Conservation (phyloP, 2,888 invertebrate genomes). For the Drepana falcataria region DNA sequence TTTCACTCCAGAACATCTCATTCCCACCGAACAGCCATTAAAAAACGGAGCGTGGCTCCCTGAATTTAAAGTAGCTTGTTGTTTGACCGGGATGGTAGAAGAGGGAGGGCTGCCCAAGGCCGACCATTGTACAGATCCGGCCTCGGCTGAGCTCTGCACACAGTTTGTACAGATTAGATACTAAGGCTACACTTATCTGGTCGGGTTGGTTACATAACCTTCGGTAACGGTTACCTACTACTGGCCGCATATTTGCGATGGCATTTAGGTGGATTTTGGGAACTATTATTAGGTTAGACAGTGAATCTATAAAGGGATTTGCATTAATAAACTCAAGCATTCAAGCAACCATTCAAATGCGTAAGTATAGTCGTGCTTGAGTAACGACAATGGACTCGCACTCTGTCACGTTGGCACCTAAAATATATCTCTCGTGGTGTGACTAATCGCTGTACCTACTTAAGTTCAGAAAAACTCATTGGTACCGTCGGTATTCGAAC, state of each 20-base stretch:
- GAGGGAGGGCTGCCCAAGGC: conserved; percentile 68
- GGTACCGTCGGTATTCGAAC: too few relatives aligned
- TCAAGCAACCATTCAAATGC: too few relatives aligned
- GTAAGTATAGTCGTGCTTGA: too few relatives aligned
- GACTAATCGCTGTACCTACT: too few relatives aligned
- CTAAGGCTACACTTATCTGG: neutral
- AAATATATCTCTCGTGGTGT: too few relatives aligned
- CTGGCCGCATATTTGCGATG: neutral
- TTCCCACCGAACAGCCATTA: neutral
- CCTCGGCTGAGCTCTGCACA: conserved; percentile 19
- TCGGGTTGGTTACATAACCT: neutral
- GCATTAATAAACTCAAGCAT: neutral
- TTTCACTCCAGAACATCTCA: conserved; percentile 3
- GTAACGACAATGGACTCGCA: too few relatives aligned
- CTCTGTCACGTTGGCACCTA: too few relatives aligned
- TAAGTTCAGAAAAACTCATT: too few relatives aligned
- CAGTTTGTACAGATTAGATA: conserved; percentile 7
- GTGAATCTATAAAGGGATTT: neutral
- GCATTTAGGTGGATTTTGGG: neutral
- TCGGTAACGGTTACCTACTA: neutral
- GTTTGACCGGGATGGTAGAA: conserved; percentile 22
- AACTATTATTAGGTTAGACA: neutral
- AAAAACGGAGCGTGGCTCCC: conserved; percentile 16
- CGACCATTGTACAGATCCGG: conserved; percentile 61
- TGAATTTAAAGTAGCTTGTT: conserved; percentile 24